Percentiles rank a stretch among this genome's conserved stretches.
These are phyloP conservation scores for Plumapathes pennacea DNA, from an alignment of 92 coral and sea anemone genomes.

Conservation along the genomic window DNA sequence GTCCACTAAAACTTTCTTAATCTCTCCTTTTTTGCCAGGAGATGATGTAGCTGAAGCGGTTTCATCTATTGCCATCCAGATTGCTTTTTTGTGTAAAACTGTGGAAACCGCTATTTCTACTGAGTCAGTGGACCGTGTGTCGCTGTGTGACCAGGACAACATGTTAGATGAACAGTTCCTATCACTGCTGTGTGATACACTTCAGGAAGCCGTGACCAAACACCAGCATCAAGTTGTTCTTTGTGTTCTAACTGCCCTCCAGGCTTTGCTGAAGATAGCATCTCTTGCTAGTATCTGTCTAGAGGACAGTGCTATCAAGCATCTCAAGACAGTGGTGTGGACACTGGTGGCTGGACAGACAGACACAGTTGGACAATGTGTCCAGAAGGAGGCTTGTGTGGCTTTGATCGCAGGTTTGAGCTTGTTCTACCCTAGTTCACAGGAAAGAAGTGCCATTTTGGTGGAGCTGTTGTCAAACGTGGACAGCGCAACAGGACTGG, in stretches of 20 bases:
- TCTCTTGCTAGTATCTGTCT: conserved; percentile 10
- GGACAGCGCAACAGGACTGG: conserved; percentile 37
- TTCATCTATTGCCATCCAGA: conserved; percentile 44
- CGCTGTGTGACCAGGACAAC: background rate
- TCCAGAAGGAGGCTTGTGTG: conserved; percentile 60
- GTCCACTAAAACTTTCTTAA: too few relatives aligned
- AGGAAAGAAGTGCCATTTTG: conserved; percentile 78
- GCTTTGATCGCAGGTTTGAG: conserved; percentile 57
- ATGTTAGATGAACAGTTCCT: conserved; percentile 33
- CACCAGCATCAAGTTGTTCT: conserved; percentile 34
- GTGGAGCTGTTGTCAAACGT: conserved; percentile 66
- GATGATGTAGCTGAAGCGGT: conserved; percentile 34
- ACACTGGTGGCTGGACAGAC: conserved; percentile 41
- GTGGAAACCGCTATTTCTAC: conserved; percentile 48
- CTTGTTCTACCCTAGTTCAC: conserved; percentile 61
- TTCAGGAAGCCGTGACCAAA: conserved; percentile 41
- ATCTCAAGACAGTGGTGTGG: conserved; percentile 48
- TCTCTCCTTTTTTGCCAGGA: too few relatives aligned
- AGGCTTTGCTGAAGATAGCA: conserved; percentile 50
- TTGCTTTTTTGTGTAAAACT: conserved; percentile 51
- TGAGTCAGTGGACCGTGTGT: conserved; percentile 6
- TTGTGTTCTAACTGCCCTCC: conserved; percentile 63
- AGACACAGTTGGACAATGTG: conserved; percentile 19
- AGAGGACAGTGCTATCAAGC: conserved; percentile 43
- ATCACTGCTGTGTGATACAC: conserved; percentile 39